Evolutionary conservation across 2,888 invertebrate genomes (phyloP), one percentile per base, ranked within the genome.

Genomic region (Phorcus lineatus): DNA sequence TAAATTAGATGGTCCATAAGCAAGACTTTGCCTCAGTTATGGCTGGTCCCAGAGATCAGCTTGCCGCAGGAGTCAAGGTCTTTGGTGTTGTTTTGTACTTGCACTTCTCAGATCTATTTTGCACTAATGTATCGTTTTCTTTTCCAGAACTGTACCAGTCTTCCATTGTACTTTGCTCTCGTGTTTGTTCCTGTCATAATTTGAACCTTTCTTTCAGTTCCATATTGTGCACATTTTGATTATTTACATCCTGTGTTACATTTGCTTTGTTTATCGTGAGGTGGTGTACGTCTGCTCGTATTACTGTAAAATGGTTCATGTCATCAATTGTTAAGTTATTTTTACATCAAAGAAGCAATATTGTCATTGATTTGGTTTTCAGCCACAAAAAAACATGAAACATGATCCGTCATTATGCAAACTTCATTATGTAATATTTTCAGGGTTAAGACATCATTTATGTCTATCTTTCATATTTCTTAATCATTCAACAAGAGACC

Each of bases 71-170:
- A 40, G 70, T 31, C 70, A 70, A 70, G 70, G 19, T 31, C 70
- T 70, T 70, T 36, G 40, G 16, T 70, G 70, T 70, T 36, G 36
- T 28, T 24, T 36, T 19, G 28, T 70, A 70, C 3, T 36, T 70
- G 70, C 70, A 70, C 70, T 36, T 40, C 70, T 70, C 7, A 2
- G 36, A 57, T 16, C 16, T 31, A 16, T 31, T 36, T 67, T 70
- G 70, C 70, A 70, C 70, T 70, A 70, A 70, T 70, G 70, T 70
- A 70, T 70, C 40, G 6, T 31, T 70, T 70, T 70, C 70, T 70
- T 70, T 70, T 70, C 40, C 70, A 70, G 70, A 70, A 36, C 36
- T 70, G 70, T 70, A 36, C 31, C 70, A 36, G 36, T 70, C 70
- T 70, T 70, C 70, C 36, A 40, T 70, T 70, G 70, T 70, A 28